Evolutionary conservation across 1,140 invertebrate species (phyloP), one percentile per base, ranked within the genome.

Genomic region (Sweltsa coloradensis): DNA sequence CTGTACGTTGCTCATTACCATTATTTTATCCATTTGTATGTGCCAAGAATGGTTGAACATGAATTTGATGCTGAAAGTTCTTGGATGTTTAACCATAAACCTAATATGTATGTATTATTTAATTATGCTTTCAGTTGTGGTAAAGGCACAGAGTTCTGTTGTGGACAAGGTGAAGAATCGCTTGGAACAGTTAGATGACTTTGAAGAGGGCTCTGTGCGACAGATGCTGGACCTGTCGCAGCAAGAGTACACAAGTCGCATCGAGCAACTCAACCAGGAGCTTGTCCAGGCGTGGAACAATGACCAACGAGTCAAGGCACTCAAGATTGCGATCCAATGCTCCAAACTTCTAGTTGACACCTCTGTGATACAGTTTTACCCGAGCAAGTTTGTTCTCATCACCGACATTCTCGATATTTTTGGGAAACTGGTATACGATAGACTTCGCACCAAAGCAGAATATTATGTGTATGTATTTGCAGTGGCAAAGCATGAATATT

Each of bases 361-460:
- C 13, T 81, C 78, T 51, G 89, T 87, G 1, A 79, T 94, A 57
- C 82, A 83, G 55, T 97, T 97, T 69, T 98, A 97, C 75, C 94
- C 95, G 0, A 95, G 90, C 67, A 97, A 97, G 74, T 98, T 93
- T 78, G 87, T 95, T 23, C 72, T 97, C 1, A 85, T 97, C 34
- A 95, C 90, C 34, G 93, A 97, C 62, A 91, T 97, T 51, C 69
- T 98, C 39, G 92, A 97, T 62, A 91, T 83, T 58, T 97, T 98
- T 76, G 93, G 93, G 34, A 78, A 83, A 60, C 71, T 97, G 41
- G 91, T 98, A 2, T 95, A 86, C 63, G 80, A 92, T 49, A 71
- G 94, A 56, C 69, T 97, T 22, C 77, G 78, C 59, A 74, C 74
- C 21, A 97, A 96, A 68, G 76, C 85, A 22, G 73, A 76, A 50